These are phyloP conservation scores for Eupithecia subumbrata DNA, from an alignment of 2,888 invertebrate genomes.

Conservation along the genomic window DNA sequence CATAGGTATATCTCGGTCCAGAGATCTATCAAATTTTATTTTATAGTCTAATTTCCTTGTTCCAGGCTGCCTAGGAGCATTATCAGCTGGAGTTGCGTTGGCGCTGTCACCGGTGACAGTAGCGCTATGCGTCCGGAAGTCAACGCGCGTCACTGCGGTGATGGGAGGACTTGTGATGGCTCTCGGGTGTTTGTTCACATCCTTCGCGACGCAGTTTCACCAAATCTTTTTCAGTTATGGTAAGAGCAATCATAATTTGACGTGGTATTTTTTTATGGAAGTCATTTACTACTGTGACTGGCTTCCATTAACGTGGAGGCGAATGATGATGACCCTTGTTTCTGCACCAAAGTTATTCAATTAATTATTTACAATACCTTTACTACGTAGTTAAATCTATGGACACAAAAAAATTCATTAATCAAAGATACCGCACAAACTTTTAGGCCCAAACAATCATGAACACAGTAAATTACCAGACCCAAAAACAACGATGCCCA, in stretches of 20 bases:
- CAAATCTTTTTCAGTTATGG: conserved; percentile 94
- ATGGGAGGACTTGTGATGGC: conserved; percentile 94
- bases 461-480: background rate
- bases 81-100: conserved; percentile 91
- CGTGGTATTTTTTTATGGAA: background rate
- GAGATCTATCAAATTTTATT: conserved; percentile 2
- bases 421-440: background rate
- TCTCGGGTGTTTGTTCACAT: conserved; percentile 94
- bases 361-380: background rate
- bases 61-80: conserved; percentile 92
- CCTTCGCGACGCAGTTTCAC: conserved; percentile 95
- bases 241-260: conserved; percentile 47
- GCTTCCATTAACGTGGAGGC: background rate
- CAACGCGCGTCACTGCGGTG: conserved; percentile 94
- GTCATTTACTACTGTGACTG: background rate
- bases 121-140: conserved; percentile 92
- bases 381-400: background rate
- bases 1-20: background rate
- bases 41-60: background rate
- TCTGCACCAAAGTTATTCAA: background rate
- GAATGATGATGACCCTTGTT: background rate
- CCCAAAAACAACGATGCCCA: background rate
- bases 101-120: conserved; percentile 93
- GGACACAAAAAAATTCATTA: background rate
- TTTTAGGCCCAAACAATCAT: background rate